Base-by-base conservation (phyloP, 2,113 vertebrate species). In the Tachuris rubrigastra region DNA sequence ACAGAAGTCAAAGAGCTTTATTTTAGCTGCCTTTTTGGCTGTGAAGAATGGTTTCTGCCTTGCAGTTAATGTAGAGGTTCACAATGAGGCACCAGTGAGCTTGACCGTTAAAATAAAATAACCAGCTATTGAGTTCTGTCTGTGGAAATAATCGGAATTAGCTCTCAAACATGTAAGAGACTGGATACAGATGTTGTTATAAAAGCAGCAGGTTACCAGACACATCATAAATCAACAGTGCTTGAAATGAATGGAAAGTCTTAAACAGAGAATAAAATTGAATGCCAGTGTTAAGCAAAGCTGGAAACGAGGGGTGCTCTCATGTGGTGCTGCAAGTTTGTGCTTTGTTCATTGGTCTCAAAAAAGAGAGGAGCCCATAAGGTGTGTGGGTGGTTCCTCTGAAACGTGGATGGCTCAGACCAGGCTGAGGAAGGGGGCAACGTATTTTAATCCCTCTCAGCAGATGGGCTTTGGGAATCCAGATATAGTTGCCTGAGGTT, bases 311-410 rank as follows among this genome's bases (percentile, higher is more conserved):
- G 59, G n/a, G 31, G 27, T 84, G 56, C 73, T 93, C 4, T 77
- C 14, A 0, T 47, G 44, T 83, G 39, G 18, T 89, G 21, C 52
- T 33, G 31, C 65, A 90, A 89, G 65, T 72, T 92, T 77, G 60
- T 62, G 65, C 46, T 80, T 71, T 52, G 35, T 75, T 95, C 84
- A 6, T 6, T 56, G 60, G 31, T 90, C 65, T 88, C 83, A 59
- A 27, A 81, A 75, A 68, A 65, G 72, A 86, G 79, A 73, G 17
- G 42, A 81, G 65, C 7, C 7, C 93, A 84, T 59, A 93, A 94
- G 85, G 82, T 81, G 52, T 75, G 88, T 86, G 90, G 90, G 93
- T 94, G 92, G 82, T 83, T 93, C 78, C 72, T 30, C 71, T 56
- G 50, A 37, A 59, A 55, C 10, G 12, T 74, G 85, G 67, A 83